These are phyloP conservation scores for Corvus hawaiiensis DNA, from an alignment of 2,113 vertebrate genomes.

Conservation along the genomic window DNA sequence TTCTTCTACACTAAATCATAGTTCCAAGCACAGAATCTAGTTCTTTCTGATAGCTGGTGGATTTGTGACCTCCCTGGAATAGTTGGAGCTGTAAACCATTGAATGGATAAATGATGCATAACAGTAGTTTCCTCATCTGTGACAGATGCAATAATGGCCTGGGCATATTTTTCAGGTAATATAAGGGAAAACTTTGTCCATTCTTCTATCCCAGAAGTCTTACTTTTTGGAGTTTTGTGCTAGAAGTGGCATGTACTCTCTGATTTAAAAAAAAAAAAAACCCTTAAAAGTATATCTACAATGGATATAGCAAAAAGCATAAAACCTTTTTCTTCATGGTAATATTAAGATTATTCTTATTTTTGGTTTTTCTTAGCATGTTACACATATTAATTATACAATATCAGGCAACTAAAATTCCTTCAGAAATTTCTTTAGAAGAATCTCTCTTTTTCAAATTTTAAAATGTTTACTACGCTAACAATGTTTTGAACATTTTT, in stretches of 20 bases:
- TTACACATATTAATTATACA: neutral
- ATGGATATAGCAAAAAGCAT: neutral
- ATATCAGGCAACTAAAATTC: neutral
- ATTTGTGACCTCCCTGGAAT: slow-evolving; percentile 19
- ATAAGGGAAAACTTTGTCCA: neutral
- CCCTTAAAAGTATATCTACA: neutral
- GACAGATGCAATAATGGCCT: neutral
- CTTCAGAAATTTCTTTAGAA: neutral
- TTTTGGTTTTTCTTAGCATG: neutral
- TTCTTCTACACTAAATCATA: neutral
- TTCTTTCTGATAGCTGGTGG: neutral
- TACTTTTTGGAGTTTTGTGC: neutral
- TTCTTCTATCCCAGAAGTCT: neutral
- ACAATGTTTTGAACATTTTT: neutral
- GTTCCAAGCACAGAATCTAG: neutral
- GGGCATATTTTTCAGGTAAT: neutral
- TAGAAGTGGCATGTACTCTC: neutral
- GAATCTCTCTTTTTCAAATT: neutral
- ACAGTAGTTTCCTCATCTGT: neutral
- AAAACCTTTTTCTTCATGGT: neutral
- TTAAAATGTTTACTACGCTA: neutral
- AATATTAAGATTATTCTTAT: neutral
- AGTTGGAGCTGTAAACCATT: neutral
- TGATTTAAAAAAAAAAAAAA: neutral
- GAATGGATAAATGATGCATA: neutral